A percentile compares a stretch with the other conserved stretches of the same genome.
Evolutionary conservation across 30 jellyfish, hydroid and myxozoan species (phyloP).

Genomic region (Cassiopea andromeda): DNA sequence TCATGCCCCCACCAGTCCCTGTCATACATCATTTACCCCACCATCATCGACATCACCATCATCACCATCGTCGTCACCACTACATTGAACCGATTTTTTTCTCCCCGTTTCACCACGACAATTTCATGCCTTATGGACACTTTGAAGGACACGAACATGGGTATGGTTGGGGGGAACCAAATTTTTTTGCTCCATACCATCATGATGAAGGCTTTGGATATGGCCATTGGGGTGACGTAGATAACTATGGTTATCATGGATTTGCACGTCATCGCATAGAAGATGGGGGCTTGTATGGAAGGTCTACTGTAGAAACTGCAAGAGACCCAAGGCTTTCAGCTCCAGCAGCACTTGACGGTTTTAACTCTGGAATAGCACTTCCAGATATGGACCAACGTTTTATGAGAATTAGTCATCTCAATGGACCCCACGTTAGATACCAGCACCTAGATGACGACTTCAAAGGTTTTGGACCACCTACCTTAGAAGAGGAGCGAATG

Average conservation of each 20-base stretch:
- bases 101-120: slow-evolving; percentile 54
- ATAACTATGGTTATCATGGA: slow-evolving; percentile 65
- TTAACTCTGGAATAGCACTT: slow-evolving; percentile 88
- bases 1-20: slow-evolving; percentile 87
- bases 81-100: slow-evolving; percentile 37
- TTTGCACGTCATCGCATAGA: slow-evolving; percentile 31
- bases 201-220: slow-evolving; percentile 57
- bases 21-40: slow-evolving; percentile 73
- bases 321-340: slow-evolving; percentile 79
- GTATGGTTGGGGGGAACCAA: slow-evolving; percentile 57
- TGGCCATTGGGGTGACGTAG: slow-evolving; percentile 71
- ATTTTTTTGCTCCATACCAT: slow-evolving; percentile 56
- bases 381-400: slow-evolving; percentile 86
- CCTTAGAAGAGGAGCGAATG: slow-evolving; percentile 67
- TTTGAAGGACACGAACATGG: slow-evolving; percentile 32
- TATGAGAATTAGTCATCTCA: slow-evolving; percentile 59
- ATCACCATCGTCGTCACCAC: slow-evolving; percentile 90
- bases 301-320: slow-evolving; percentile 88
- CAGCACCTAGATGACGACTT: slow-evolving; percentile 52
- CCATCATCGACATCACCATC: slow-evolving; percentile 77
- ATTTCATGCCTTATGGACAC: slow-evolving; percentile 46
- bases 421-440: slow-evolving; percentile 51
- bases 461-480: slow-evolving; percentile 55
- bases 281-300: slow-evolving; percentile 70
- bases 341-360: slow-evolving; percentile 79